A percentile compares a stretch with the other conserved stretches of the same genome.
Evolutionary conservation across 2,113 vertebrate species (phyloP).

Genomic region (Aegithalos caudatus): DNA sequence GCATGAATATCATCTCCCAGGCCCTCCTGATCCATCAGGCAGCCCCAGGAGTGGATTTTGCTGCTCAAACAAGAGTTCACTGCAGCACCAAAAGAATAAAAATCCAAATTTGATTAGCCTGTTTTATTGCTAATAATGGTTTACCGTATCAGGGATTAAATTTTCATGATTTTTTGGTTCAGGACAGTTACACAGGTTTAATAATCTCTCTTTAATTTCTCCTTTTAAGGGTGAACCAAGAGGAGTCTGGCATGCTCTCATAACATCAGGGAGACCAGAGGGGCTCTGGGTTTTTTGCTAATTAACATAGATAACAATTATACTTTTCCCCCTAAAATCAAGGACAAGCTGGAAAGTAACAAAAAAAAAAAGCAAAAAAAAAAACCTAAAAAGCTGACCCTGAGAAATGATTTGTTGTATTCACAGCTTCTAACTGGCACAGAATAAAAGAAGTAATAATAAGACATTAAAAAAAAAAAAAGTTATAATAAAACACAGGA

Average conservation of each 20-base stretch:
- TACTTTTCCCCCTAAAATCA: not conserved
- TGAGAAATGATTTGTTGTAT: not conserved
- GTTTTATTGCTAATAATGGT: slow-evolving; percentile 44
- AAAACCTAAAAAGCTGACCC: not conserved
- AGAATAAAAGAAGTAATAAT: not conserved
- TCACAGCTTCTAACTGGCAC: not conserved
- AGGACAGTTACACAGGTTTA: slow-evolving; percentile 16
- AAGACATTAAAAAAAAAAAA: not conserved
- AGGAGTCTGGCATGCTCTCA: not conserved
- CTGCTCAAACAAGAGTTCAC: not conserved
- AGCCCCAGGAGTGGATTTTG: not conserved
- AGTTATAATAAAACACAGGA: not conserved
- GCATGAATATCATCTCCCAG: not conserved
- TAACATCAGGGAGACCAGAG: not conserved
- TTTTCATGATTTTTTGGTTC: slow-evolving; percentile 16
- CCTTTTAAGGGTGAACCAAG: not conserved
- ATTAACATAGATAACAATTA: not conserved
- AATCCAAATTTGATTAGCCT: not conserved
- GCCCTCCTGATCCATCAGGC: not conserved
- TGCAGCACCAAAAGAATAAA: not conserved
- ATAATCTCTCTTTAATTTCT: slow-evolving; percentile 21
- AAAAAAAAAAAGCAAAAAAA: not conserved
- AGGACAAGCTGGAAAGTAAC: not conserved
- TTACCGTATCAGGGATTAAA: slow-evolving; percentile 45
- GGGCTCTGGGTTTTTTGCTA: not conserved